Base-by-base conservation (phyloP, 2,888 invertebrate genomes). In the Pristionchus maxplancki region DNA sequence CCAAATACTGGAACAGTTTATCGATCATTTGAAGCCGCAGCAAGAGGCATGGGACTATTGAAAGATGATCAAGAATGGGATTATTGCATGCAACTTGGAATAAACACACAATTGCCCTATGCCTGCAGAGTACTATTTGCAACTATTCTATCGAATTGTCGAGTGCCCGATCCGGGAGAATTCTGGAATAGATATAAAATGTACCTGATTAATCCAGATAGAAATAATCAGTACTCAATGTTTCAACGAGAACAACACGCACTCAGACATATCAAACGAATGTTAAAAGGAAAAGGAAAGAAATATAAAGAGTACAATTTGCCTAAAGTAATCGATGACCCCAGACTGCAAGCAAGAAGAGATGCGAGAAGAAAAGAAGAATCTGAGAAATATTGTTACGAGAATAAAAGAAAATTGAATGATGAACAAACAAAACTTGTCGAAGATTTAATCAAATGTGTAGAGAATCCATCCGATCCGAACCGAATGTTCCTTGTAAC, bases 401-500 rank as follows among this genome's bases (percentile, higher is more conserved):
- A 44, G 5, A 82, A 37, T 5, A 40, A 82, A 24, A n/a, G 50
- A 20, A 44, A 40, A 82, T 28, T 82, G 31, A 82, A 82, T 50
- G 50, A 50, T n/a, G 82, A 82, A 50, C 82, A 82, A 24, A 20
- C n/a, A 17, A 50, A 48, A 82, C 17, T 82, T 8, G 50, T 40
- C 1, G 50, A 82, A 28, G 9, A n/a, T 2, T 13, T 82, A 9
- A 82, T 82, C 15, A 31, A 44, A 50, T 50, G 82, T 20, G 24
- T 82, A 1, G n/a, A 82, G 17, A 50, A 82, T 82, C 71, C 64
- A 44, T 40, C 40, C 24, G 50, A 71, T 50, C n/a, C 50, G 5
- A 48, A 87, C 13, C 20, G 87, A 40, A 13, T 89, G 13, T 89
- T 89, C 67, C 62, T 82, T 34, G 87, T 89, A 9, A 81, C 67